phyloP scores from a whole-genome alignment of 2,888 invertebrate species.

The Erebia palarica region DNA sequence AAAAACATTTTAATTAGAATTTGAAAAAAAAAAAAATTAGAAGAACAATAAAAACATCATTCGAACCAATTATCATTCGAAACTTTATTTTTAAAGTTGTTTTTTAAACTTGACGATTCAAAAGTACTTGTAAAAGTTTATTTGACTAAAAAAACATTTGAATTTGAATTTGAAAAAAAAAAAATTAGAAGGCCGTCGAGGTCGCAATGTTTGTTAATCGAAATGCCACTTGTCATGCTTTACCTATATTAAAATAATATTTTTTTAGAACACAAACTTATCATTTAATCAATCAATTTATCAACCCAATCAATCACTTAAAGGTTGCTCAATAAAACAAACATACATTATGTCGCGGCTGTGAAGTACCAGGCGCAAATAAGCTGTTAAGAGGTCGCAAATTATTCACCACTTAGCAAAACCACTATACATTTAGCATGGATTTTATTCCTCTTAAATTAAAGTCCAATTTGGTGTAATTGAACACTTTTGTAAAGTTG shows the following conservation, averaged over 20 bases:
- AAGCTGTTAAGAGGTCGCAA: conserved; percentile 66
- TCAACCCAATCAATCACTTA: background rate
- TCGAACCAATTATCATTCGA: too few species aligned
- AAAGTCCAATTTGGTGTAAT: conserved; percentile 47
- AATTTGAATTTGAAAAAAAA: too few species aligned
- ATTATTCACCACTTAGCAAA: conserved; percentile 55
- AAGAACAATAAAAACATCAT: too few species aligned
- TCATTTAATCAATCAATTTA: background rate
- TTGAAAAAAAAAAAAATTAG: too few species aligned
- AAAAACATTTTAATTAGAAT: too few species aligned
- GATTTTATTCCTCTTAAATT: conserved; percentile 35
- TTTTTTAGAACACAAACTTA: too few species aligned
- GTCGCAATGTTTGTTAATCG: background rate
- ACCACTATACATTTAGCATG: conserved; percentile 25
- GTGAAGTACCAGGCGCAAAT: conserved; percentile 62
- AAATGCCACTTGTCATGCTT: background rate
- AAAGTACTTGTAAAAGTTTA: too few species aligned
- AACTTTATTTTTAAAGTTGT: too few species aligned
- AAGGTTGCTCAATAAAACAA: conserved; percentile 15
- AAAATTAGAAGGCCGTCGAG: too few species aligned
- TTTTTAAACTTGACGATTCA: too few species aligned
- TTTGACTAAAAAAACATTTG: background rate
- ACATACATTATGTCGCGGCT: conserved; percentile 23
- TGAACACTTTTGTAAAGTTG: conserved; percentile 37
- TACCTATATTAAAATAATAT: too few species aligned